These are phyloP conservation scores for Tragelaphus oryx DNA, from an alignment of 2,797 vertebrate genomes.

Conservation along the genomic window DNA sequence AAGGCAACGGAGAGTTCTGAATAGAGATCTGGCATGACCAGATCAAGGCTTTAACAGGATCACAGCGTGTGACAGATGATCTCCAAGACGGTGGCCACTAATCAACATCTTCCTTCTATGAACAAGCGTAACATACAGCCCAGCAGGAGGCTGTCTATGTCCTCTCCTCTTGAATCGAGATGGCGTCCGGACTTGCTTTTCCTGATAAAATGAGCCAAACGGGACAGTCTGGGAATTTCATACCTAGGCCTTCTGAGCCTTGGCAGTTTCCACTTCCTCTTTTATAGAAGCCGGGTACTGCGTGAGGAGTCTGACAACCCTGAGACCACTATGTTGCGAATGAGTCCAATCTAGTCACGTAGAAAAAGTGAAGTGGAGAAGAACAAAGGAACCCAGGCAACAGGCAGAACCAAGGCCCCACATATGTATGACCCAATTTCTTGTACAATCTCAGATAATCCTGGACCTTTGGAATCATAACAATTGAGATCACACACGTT, in stretches of 20 bases:
- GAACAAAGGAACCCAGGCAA: background rate
- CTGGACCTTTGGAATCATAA: background rate
- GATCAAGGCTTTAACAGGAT: background rate
- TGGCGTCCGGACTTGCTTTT: background rate
- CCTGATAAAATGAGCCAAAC: background rate
- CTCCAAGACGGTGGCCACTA: background rate
- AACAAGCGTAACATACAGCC: background rate
- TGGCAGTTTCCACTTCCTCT: background rate
- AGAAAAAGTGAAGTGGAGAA: background rate
- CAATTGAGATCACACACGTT: background rate
- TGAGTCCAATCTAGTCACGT: background rate
- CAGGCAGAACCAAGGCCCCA: background rate
- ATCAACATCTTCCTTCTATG: background rate
- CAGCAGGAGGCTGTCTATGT: background rate
- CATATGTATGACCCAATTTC: background rate
- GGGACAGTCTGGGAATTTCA: background rate
- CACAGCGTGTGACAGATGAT: background rate
- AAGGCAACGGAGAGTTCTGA: background rate
- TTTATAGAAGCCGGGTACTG: background rate
- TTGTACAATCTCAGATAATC: background rate
- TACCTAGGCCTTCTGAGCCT: background rate
- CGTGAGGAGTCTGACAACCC: background rate
- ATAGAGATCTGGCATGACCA: background rate
- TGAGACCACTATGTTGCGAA: background rate
- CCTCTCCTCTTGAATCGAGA: background rate